Conservation (phyloP, 2,113 vertebrate genomes). For the Balaeniceps rex region DNA sequence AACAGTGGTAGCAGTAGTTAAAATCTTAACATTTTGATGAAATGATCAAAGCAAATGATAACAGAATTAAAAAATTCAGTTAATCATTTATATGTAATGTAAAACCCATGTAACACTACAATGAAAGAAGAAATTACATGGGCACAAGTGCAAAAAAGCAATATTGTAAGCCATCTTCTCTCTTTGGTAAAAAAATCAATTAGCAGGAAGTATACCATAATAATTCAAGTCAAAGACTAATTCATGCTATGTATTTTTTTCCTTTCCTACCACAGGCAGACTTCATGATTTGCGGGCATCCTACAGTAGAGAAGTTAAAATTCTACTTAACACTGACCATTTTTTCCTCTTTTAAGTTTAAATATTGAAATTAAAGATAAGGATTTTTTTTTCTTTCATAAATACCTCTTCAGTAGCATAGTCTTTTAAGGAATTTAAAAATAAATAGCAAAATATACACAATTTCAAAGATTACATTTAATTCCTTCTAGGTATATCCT, state of each 20-base stretch:
- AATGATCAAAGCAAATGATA: constrained; percentile 22
- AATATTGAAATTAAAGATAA: constrained; percentile 28
- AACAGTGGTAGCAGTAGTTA: constrained; percentile 4
- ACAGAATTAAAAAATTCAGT: constrained; percentile 11
- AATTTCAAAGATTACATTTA: constrained; percentile 11
- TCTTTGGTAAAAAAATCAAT: constrained; percentile 57
- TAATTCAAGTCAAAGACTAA: constrained; percentile 38
- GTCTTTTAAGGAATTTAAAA: constrained; percentile 30
- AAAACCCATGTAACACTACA: constrained; percentile 19
- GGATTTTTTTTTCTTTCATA: background rate
- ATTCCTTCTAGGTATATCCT: constrained; percentile 6
- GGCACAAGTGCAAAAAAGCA: constrained; percentile 56
- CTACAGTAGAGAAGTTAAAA: background rate
- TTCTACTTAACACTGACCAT: background rate
- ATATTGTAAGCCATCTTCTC: background rate
- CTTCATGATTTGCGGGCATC: background rate
- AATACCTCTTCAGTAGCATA: constrained; percentile 48
- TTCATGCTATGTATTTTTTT: background rate
- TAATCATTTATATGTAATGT: background rate
- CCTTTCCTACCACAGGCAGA: background rate
- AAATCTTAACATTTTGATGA: background rate
- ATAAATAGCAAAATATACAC: constrained; percentile 67
- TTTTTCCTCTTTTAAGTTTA: constrained; percentile 19
- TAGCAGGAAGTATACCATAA: background rate
- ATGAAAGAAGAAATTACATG: constrained; percentile 10